Percentiles rank a stretch among this genome's conserved stretches.
Conservation (phyloP, 2,113 vertebrate genomes). For the Ceyx cyanopectus region DNA sequence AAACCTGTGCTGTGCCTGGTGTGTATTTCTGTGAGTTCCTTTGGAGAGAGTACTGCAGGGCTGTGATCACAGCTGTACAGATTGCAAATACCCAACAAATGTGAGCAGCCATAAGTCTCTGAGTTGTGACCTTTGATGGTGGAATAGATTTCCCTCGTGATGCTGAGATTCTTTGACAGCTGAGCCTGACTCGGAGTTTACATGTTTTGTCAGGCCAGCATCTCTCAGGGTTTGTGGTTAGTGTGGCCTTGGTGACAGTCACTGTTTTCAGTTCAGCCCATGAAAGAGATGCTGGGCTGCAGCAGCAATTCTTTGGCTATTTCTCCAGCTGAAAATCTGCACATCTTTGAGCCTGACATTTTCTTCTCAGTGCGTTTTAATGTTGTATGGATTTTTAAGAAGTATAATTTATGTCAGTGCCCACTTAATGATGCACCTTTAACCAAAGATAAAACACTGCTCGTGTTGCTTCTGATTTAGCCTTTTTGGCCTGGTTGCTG, state of each 20-base stretch:
- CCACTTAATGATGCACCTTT: constrained; percentile 73
- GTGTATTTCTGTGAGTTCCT: constrained; percentile 1
- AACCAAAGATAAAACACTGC: constrained; percentile 71
- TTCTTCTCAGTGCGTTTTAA: constrained; percentile 63
- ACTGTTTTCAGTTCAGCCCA: constrained; percentile 65
- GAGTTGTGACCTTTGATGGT: constrained; percentile 73
- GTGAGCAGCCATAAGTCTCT: constrained; percentile 73
- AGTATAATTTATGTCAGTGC: constrained; percentile 70
- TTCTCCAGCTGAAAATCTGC: constrained; percentile 50
- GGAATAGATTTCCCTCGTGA: constrained; percentile 72
- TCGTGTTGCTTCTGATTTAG: constrained; percentile 64
- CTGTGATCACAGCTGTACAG: constrained; percentile 47
- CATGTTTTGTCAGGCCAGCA: constrained; percentile 73
- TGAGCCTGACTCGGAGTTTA: constrained; percentile 71
- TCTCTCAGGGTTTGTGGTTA: constrained; percentile 61
- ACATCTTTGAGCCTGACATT: constrained; percentile 63
- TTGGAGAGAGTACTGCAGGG: constrained; percentile 32
- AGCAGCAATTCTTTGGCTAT: constrained; percentile 36
- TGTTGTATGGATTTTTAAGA: constrained; percentile 70
- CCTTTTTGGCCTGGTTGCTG: constrained; percentile 63
- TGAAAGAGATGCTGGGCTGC: not conserved
- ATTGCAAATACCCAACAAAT: constrained; percentile 78
- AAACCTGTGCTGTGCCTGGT: not conserved
- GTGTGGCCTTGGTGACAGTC: constrained; percentile 52
- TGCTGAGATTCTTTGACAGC: constrained; percentile 77